phyloP scores from a whole-genome alignment of 2,113 vertebrate species.

The Ia io region DNA sequence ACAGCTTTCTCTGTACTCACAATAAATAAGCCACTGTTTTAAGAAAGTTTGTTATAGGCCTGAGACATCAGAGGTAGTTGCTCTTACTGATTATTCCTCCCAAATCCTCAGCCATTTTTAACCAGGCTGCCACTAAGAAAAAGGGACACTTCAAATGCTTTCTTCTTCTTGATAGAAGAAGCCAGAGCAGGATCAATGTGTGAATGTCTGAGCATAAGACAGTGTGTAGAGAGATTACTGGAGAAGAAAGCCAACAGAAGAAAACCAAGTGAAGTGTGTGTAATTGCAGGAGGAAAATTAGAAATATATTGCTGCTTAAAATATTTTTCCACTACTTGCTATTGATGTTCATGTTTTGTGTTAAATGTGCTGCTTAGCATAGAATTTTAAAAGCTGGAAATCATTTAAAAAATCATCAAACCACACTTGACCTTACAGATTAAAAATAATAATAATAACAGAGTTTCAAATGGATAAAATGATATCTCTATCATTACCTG shows the following conservation, averaged over 20 bases:
- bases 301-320: neutral
- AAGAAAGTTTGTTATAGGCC: neutral
- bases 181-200: neutral
- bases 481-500: neutral
- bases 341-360: neutral
- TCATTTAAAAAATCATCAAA: neutral
- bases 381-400: constrained; percentile 23
- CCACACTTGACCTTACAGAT: neutral
- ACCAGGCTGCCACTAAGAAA: neutral
- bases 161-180: neutral
- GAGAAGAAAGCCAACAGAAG: neutral
- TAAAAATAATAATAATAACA: neutral
- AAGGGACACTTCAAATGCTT: neutral
- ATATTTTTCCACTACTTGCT: neutral
- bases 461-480: neutral
- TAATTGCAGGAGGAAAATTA: neutral
- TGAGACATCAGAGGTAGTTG: neutral
- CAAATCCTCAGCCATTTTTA: neutral
- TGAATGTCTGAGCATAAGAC: neutral
- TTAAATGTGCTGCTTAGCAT: neutral
- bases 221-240: neutral
- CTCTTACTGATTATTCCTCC: neutral
- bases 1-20: neutral
- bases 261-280: neutral
- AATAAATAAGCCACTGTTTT: neutral